phyloP scores from a whole-genome alignment of 23 tunicate genomes.

The Diplosoma virens region DNA sequence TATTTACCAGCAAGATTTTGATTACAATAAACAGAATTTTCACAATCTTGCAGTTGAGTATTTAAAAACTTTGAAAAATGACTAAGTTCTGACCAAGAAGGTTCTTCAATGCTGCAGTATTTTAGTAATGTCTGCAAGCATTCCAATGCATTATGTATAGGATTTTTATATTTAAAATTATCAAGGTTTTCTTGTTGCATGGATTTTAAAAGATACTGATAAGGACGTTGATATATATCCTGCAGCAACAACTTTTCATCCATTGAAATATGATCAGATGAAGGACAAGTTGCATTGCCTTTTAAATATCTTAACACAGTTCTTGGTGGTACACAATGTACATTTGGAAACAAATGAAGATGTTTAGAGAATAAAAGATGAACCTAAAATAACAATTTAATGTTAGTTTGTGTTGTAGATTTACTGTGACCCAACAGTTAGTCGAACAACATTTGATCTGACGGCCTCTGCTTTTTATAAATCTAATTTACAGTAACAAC shows the following conservation, averaged over 20 bases:
- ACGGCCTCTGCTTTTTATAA: no score
- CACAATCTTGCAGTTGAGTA: constrained; percentile 55
- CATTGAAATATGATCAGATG: constrained; percentile 24
- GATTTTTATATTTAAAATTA: constrained; percentile 32
- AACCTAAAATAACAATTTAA: neutral
- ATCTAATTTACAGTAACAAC: no score
- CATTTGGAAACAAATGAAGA: constrained; percentile 30
- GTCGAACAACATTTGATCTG: no score
- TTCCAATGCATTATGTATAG: constrained; percentile 11
- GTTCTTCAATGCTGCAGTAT: constrained; percentile 46
- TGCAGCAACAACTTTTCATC: constrained; percentile 24
- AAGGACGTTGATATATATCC: constrained; percentile 67
- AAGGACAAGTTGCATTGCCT: neutral
- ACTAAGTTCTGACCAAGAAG: constrained; percentile 59
- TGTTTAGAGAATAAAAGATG: constrained; percentile 14
- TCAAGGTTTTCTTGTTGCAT: constrained; percentile 21
- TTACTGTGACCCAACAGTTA: no score
- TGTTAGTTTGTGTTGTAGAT: no score
- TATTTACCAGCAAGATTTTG: neutral
- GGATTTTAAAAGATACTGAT: constrained; percentile 33
- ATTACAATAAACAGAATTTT: constrained; percentile 43
- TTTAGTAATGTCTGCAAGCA: constrained; percentile 41
- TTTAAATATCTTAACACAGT: neutral
- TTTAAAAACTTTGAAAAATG: constrained; percentile 60
- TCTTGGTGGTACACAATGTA: constrained; percentile 33